A percentile compares a stretch with the other conserved stretches of the same genome.
phyloP scores from a whole-genome alignment of 1,140 invertebrate genomes.

The Sminthurides bifidus region DNA sequence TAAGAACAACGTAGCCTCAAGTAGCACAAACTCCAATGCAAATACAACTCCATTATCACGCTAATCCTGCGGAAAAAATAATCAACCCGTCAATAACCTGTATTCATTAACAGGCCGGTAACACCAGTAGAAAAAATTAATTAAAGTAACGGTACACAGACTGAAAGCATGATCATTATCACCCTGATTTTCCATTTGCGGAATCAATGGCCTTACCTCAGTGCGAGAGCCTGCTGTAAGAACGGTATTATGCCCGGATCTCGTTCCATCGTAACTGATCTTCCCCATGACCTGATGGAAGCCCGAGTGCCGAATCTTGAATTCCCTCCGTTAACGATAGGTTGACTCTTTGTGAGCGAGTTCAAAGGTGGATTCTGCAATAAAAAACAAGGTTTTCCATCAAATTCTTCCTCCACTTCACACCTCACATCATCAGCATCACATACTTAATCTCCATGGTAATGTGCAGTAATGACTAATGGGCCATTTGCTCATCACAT shows the following conservation, averaged over 20 bases:
- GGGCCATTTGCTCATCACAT: too few species aligned
- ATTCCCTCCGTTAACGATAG: slow-evolving; percentile 19
- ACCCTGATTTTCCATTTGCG: neutral
- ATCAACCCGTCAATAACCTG: neutral
- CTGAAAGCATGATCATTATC: neutral
- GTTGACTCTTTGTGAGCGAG: slow-evolving; percentile 29
- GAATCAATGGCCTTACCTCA: slow-evolving; percentile 15
- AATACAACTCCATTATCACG: neutral
- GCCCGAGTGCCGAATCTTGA: slow-evolving; percentile 20
- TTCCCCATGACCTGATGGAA: slow-evolving; percentile 30
- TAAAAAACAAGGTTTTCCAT: slow-evolving; percentile 12
- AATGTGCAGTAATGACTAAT: too few species aligned
- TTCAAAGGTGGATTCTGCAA: slow-evolving; percentile 27
- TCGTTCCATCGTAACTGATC: slow-evolving; percentile 26
- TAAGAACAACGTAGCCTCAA: too few species aligned
- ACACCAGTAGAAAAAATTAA: neutral
- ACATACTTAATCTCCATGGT: too few species aligned
- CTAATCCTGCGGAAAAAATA: neutral
- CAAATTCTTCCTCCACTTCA: neutral
- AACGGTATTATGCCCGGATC: slow-evolving; percentile 29
- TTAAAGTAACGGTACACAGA: neutral
- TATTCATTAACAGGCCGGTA: neutral
- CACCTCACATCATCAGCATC: neutral
- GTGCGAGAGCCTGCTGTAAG: slow-evolving; percentile 26
- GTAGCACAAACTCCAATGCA: neutral